A percentile compares a stretch with the other conserved stretches of the same genome.
phyloP scores from a whole-genome alignment of 2,888 invertebrate genomes.

The Drosophila lutescens region DNA sequence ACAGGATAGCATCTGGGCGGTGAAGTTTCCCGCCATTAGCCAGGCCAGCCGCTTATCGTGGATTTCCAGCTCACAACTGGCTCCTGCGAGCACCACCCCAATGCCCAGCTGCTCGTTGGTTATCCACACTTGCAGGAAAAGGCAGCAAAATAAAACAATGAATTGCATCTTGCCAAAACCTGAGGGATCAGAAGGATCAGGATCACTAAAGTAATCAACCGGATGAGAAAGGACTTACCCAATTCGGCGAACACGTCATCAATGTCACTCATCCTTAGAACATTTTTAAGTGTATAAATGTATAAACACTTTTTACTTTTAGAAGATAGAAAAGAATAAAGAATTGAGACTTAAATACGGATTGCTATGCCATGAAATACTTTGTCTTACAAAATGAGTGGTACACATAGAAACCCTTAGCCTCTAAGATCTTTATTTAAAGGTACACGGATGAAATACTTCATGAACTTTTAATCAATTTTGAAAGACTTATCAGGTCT shows the following conservation, averaged over 20 bases:
- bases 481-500: no score
- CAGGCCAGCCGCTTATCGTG: conserved; percentile 2
- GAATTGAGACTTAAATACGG: conserved; percentile 1
- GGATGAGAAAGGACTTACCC: conserved; percentile 35
- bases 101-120: conserved; percentile 28
- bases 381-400: no score
- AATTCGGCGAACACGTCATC: conserved; percentile 44
- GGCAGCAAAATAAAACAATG: neutral
- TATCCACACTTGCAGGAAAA: conserved; percentile 1
- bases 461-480: no score
- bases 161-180: conserved; percentile 30
- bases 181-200: neutral
- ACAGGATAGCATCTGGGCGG: conserved; percentile 1
- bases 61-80: conserved; percentile 14
- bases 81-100: conserved; percentile 2
- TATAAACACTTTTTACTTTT: neutral
- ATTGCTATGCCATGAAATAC: neutral
- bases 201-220: accelerated
- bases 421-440: neutral
- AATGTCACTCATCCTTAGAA: conserved; percentile 29
- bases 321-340: neutral
- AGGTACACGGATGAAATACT: no score
- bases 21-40: neutral
- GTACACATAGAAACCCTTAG: neutral
- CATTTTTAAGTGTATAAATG: neutral